A percentile compares a stretch with the other conserved stretches of the same genome.
phyloP scores from a whole-genome alignment of 2,888 invertebrate genomes.

The Agriopis marginaria region DNA sequence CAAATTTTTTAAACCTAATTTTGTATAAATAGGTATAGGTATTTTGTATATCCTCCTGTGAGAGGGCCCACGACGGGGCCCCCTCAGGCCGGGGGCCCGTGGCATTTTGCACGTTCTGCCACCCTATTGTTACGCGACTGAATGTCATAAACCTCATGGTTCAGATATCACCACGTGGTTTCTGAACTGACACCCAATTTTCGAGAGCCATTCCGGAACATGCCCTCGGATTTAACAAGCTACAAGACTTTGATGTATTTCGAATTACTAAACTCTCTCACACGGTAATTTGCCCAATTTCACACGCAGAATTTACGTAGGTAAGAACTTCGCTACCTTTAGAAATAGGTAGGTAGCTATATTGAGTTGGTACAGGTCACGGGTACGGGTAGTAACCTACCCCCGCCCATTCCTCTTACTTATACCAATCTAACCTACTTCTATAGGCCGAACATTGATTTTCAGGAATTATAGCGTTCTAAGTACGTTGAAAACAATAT shows the following conservation, averaged over 20 bases:
- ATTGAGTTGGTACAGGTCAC: neutral
- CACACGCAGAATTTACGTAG: constrained; percentile 5
- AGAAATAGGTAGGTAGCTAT: neutral
- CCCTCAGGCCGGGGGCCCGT: no score
- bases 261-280: constrained; percentile 2
- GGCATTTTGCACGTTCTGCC: no score
- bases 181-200: neutral
- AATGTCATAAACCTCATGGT: neutral
- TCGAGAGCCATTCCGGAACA: neutral
- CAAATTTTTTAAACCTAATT: no score
- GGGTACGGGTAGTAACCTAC: no score
- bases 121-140: neutral
- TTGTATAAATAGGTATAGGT: no score
- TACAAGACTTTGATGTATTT: constrained; percentile 13
- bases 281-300: constrained; percentile 6
- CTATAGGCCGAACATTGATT: no score
- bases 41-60: no score
- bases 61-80: no score
- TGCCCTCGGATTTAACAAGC: neutral
- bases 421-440: no score
- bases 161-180: neutral
- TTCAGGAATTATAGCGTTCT: no score
- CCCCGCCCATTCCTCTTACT: no score
- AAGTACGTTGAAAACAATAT: no score
- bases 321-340: neutral